Percentiles rank a stretch among this genome's conserved stretches.
These are phyloP conservation scores for Drosophila macrospina DNA, from an alignment of 2,888 invertebrate genomes.

Conservation along the genomic window DNA sequence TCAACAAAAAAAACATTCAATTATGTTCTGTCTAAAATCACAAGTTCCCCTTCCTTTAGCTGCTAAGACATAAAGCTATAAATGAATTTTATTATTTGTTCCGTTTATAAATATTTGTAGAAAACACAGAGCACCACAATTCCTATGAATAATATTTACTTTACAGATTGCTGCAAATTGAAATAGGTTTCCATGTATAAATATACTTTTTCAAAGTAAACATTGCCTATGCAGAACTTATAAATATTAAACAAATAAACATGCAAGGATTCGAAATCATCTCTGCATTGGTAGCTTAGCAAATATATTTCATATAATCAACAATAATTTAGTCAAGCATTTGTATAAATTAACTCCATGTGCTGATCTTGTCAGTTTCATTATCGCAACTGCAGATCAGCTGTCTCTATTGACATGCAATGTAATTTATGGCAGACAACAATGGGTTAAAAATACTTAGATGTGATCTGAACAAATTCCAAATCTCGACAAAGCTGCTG, in stretches of 20 bases:
- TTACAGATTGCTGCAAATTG: too few relatives aligned
- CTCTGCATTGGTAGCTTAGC: neutral
- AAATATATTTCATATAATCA: neutral
- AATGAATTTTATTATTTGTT: too few relatives aligned
- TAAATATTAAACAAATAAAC: neutral
- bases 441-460: constrained; percentile 25
- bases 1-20: neutral
- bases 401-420: constrained; percentile 32
- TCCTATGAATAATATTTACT: neutral
- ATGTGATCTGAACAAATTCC: constrained; percentile 12
- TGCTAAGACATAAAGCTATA: too few relatives aligned
- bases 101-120: too few relatives aligned
- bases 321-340: neutral
- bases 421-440: constrained; percentile 14
- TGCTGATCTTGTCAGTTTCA: neutral
- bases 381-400: constrained; percentile 16
- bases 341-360: neutral
- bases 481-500: constrained; percentile 11
- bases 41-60: too few relatives aligned
- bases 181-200: neutral
- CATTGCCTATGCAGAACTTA: neutral
- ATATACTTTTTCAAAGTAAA: neutral
- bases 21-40: too few relatives aligned
- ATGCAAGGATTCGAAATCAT: neutral
- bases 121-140: neutral